Base-by-base conservation (phyloP, 2,888 invertebrate genomes). In the Drosophila differens region DNA sequence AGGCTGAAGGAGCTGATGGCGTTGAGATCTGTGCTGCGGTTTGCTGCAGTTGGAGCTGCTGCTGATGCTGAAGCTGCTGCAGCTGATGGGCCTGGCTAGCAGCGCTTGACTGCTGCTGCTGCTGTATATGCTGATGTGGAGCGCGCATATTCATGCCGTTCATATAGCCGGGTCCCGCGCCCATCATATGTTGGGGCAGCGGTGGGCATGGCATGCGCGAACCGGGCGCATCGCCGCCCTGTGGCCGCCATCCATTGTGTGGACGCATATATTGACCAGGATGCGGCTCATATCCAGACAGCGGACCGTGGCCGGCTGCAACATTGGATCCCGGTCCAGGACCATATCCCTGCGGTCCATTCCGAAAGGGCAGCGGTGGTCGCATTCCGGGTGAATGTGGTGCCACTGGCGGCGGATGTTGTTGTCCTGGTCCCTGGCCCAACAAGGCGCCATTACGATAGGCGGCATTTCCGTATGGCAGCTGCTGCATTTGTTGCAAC, bases 161-260 rank as follows among this genome's bases (percentile, higher is more conserved):
- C 52, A 82, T 81, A 54, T 89, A 92, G 70, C 74, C 28, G 3
- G 81, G 63, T n/a, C 82, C 78, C 16, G 55, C 22, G 22, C 59
- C 35, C 80, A 89, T 88, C 72, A 90, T 52, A 54, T 89, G 88
- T 28, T 73, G 86, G 4, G 94, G 51, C 66, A 88, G 54, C n/a
- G 94, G 94, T 1, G 95, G 95, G 28, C 94, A 94, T 76, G 95
- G 95, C 54, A 95, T 94, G 47, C 92, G 91, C 57, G 91, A 79
- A 79, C 94, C 95, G 16, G 83, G 72, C 49, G 76, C 81, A 69
- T 91, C 90, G 4, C 87, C 90, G 3, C 86, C 87, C 60, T 90
- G 90, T 47, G 92, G 88, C 28, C 93, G 90, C 85, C 85, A 85
- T 28, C 85, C 85, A n/a, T 85, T 85, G 55, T 86, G 89, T 10